phyloP scores from a whole-genome alignment of 2,113 vertebrate genomes.

The Piliocolobus tephrosceles region DNA sequence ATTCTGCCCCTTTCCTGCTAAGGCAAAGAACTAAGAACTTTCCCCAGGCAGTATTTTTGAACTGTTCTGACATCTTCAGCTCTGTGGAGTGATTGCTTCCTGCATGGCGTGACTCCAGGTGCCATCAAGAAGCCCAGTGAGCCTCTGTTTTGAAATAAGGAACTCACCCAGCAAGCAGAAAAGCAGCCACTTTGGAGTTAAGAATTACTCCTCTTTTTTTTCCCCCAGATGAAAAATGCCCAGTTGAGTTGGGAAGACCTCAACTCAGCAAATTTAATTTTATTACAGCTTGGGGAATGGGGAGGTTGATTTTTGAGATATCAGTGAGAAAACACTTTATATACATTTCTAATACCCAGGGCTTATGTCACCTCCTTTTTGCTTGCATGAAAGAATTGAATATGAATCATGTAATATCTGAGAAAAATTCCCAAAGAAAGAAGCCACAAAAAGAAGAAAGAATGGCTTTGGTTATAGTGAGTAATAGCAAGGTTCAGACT shows the following conservation, averaged over 20 bases:
- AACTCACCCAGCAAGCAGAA: not conserved
- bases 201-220: not conserved
- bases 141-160: not conserved
- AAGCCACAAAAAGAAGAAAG: not conserved
- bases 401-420: not conserved
- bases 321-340: not conserved
- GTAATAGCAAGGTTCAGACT: not conserved
- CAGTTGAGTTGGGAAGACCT: not conserved
- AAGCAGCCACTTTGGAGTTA: not conserved
- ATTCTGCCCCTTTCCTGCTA: not conserved
- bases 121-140: not conserved
- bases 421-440: not conserved
- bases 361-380: not conserved
- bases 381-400: not conserved
- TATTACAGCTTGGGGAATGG: not conserved
- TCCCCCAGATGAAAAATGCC: not conserved
- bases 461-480: too few relatives aligned
- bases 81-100: not conserved
- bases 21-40: not conserved
- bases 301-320: not conserved
- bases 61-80: not conserved
- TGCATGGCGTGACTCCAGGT: not conserved
- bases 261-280: not conserved
- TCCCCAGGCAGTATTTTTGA: not conserved
- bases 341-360: not conserved